These are phyloP conservation scores for Rhysida immarginata DNA, from an alignment of 1,140 invertebrate genomes.

Conservation along the genomic window DNA sequence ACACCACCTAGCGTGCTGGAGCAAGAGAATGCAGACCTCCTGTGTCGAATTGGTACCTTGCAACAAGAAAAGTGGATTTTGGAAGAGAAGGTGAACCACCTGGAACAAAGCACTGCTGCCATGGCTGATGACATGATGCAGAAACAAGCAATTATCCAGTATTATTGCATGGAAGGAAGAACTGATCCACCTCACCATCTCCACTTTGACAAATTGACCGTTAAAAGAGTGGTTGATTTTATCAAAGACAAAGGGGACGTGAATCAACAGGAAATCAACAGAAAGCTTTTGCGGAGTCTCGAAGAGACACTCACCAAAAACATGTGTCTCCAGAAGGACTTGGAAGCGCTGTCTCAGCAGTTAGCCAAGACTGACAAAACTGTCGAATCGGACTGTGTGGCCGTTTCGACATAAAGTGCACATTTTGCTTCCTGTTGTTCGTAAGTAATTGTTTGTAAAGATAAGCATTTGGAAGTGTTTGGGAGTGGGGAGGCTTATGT, in stretches of 20 bases:
- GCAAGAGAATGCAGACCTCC: constrained; percentile 30
- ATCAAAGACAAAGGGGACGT: constrained; percentile 33
- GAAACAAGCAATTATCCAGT: constrained; percentile 36
- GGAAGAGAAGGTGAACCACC: constrained; percentile 36
- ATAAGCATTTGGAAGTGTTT: too few relatives aligned
- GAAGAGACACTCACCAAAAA: constrained; percentile 43
- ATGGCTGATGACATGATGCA: constrained; percentile 38
- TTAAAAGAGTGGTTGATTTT: constrained; percentile 33
- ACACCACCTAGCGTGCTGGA: constrained; percentile 13
- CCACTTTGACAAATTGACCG: constrained; percentile 27
- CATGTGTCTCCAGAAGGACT: constrained; percentile 40
- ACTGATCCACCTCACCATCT: constrained; percentile 15
- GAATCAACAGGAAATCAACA: constrained; percentile 27
- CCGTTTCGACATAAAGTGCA: too few relatives aligned
- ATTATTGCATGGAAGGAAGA: constrained; percentile 37
- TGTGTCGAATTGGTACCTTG: constrained; percentile 29
- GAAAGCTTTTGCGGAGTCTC: constrained; percentile 30
- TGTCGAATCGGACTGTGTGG: too few relatives aligned
- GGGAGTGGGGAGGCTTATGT: too few relatives aligned
- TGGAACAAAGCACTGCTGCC: constrained; percentile 36
- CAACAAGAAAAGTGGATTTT: constrained; percentile 37
- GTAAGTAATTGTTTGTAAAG: too few relatives aligned
- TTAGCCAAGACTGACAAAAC: too few relatives aligned
- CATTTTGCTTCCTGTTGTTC: too few relatives aligned
- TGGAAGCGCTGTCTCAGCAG: too few relatives aligned